Base-by-base conservation (phyloP, 2,113 vertebrate species). In the Xenus cinereus region DNA sequence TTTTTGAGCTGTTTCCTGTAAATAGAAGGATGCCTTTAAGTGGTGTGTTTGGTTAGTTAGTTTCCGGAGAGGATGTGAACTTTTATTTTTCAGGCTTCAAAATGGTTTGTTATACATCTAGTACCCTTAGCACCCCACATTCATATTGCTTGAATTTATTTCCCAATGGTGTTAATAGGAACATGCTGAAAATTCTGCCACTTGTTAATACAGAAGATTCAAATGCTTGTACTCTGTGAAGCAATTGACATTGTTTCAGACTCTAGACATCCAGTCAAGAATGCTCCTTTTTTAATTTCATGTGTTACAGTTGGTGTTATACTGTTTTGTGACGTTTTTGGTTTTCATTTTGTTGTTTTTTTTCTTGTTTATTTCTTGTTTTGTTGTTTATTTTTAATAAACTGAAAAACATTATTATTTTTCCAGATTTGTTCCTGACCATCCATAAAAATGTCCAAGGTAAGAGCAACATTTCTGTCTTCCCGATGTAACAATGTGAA, bases 391-490 rank as follows among this genome's bases (percentile, higher is more conserved):
- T 74, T 95, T 63, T 39, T 77, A 78, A 41, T 85, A 62, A 84
- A 9, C 59, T 89, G 83, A 79, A 71, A 39, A 88, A 15, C 3
- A 2, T 9, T 59, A 2, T 76, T 67, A 63, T 95, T 89, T 91
- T 93, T 75, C 68, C 97, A 98, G 98, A 69, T 95, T 90, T 75
- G 76, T 91, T 75, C 89, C 68, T 43, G 64, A 94, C 46, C 69
- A 88, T 71, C 75, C 20, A 21, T 87, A 64, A 97, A 96, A 84
- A 98, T 98, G 98, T 98, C 98, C 66, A 98, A 98, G 98, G 98
- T 98, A 97, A 97, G 96, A 90, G n/a, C 8, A 72, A 33, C 2
- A 12, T 59, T 84, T 91, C 13, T 87, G 9, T 75, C 39, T 81
- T 89, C 13, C 13, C 21, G 53, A 0, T 27, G 20, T 28, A 45